Base-by-base conservation (phyloP, 1,140 invertebrate species). In the Delia radicum region DNA sequence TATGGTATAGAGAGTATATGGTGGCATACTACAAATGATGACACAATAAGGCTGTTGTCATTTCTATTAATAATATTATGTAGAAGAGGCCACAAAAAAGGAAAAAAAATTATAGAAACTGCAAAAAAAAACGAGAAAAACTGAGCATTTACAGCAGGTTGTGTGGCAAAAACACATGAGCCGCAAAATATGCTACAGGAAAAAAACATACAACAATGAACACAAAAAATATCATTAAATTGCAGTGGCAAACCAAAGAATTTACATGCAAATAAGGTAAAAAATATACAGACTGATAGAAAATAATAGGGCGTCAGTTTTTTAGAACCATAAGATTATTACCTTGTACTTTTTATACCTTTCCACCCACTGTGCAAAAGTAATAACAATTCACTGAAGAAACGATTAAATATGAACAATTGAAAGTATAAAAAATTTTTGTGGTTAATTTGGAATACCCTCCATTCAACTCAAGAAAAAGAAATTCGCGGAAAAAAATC, bases 181-280 rank as follows among this genome's bases (percentile, higher is more conserved):
- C 71, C 71, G 37, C 37, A 73, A 73, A 73, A 29, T 73, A 73
- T 73, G 71, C 71, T 48, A 73, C 29, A 71, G 6, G 18, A n/a
- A 71, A 33, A 21, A 37, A 37, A 24, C 1, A 28, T 2, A 27
- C 3, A 27, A 33, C 31, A 18, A 71, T n/a, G 24, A 7, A 28
- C 7, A 18, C 10, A 28, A 55, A 65, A 65, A n/a, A 48, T 48
- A 73, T 46, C 71, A 55, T 73, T 73, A 73, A 73, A 73, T 73
- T 73, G 71, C 71, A 73, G 71, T 55, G 71, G 71, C 71, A 73
- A 73, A 73, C 71, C 71, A 73, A 73, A 55, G 71, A 73, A 73
- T 73, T 73, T 73, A 48, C 42, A 73, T 73, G 71, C 71, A 73
- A 73, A 73, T 71, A 42, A 37, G 67, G 29, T 33, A 33, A n/a